Evolutionary conservation across 2,888 invertebrate species (phyloP).

Genomic region (Cynaeus angustus): DNA sequence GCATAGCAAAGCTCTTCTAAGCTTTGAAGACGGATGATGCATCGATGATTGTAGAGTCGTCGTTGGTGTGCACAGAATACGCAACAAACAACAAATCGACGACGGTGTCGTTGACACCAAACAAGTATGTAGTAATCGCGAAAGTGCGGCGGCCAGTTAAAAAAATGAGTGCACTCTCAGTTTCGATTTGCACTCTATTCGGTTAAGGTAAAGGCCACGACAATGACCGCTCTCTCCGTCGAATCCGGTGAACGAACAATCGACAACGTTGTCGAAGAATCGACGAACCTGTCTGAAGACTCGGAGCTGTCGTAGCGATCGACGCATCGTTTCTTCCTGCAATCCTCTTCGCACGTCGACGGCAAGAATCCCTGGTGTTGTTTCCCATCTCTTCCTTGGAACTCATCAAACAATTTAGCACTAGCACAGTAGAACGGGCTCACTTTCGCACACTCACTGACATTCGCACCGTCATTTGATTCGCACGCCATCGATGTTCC

Average conservation of each 20-base stretch:
- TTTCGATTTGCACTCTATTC: conserved; percentile 67
- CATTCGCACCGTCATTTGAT: conserved; percentile 70
- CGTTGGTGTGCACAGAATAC: conserved; percentile 54
- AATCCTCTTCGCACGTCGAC: conserved; percentile 63
- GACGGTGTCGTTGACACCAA: conserved; percentile 64
- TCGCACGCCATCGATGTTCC: conserved; percentile 67
- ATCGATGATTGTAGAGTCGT: conserved; percentile 31
- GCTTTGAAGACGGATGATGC: conserved; percentile 21
- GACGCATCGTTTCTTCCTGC: conserved; percentile 87
- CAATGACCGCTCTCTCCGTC: conserved; percentile 64
- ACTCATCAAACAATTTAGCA: conserved; percentile 68
- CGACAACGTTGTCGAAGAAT: conserved; percentile 3
- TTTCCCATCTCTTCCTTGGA: conserved; percentile 44
- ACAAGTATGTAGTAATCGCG: conserved; percentile 63
- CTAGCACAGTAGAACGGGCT: conserved; percentile 69
- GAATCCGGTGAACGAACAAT: conserved; percentile 40
- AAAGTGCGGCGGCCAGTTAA: conserved; percentile 57
- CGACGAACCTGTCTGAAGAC: conserved; percentile 89
- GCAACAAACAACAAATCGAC: conserved; percentile 49
- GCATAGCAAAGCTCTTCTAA: conserved; percentile 8
- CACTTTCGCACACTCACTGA: conserved; percentile 76
- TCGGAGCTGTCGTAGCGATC: conserved; percentile 96
- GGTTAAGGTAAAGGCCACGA: conserved; percentile 70
- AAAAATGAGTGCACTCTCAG: conserved; percentile 68
- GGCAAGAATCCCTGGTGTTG: conserved; percentile 38